Percentiles rank a stretch among this genome's conserved stretches.
Conservation (phyloP, 2,113 vertebrate genomes). For the Scortum barcoo region DNA sequence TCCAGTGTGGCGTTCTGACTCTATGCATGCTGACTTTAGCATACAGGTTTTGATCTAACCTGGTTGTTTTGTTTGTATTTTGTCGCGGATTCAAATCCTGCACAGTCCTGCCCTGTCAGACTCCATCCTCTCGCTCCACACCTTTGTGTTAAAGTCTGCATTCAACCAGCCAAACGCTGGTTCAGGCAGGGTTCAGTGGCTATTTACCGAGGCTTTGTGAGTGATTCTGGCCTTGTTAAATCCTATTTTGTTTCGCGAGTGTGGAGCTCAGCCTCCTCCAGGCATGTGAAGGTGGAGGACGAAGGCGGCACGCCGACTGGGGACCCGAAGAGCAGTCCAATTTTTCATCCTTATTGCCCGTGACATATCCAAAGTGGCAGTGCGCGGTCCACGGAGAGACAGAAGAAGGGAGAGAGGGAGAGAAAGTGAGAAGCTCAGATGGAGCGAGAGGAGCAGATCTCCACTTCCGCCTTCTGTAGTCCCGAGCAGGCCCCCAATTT, state of each 20-base stretch:
- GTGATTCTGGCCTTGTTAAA: constrained; percentile 82
- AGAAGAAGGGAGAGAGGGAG: constrained; percentile 23
- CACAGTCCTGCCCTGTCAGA: constrained; percentile 18
- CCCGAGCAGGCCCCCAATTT: constrained; percentile 50
- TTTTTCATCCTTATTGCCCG: constrained; percentile 94
- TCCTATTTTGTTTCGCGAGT: constrained; percentile 85
- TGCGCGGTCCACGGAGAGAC: constrained; percentile 64
- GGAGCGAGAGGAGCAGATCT: constrained; percentile 49
- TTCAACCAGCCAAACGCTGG: constrained; percentile 37
- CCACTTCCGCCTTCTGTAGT: constrained; percentile 40
- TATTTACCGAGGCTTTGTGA: constrained; percentile 73
- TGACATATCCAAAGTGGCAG: constrained; percentile 90
- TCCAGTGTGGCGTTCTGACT: neutral
- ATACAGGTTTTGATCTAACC: constrained; percentile 7
- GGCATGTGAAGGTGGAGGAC: constrained; percentile 76
- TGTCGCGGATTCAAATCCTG: constrained; percentile 1
- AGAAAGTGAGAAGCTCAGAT: constrained; percentile 47
- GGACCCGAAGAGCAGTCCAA: constrained; percentile 80
- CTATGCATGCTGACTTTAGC: neutral
- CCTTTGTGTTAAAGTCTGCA: constrained; percentile 43
- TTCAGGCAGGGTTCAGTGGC: constrained; percentile 67
- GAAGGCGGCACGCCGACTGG: constrained; percentile 67
- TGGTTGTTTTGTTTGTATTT: constrained; percentile 33
- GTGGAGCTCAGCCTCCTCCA: constrained; percentile 80
- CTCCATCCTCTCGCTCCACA: constrained; percentile 28